Percentiles rank a stretch among this genome's conserved stretches.
Evolutionary conservation across 2,113 vertebrate species (phyloP).

Genomic region (Channa maculata): DNA sequence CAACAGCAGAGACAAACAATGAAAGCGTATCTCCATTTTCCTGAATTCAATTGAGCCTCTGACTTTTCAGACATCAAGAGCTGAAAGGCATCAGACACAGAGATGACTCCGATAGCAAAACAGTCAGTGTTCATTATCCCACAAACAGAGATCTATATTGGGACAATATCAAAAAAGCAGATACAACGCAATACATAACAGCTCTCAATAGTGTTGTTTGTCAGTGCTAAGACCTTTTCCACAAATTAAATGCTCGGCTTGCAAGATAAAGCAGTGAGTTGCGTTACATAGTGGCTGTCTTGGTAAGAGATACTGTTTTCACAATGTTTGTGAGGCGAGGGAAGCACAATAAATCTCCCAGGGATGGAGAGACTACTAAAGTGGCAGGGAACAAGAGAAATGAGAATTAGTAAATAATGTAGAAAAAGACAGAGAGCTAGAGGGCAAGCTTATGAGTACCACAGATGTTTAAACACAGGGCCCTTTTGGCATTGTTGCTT

Average conservation of each 20-base stretch:
- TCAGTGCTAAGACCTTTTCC: conserved; percentile 34
- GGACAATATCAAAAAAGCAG: conserved; percentile 50
- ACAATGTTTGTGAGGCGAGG: conserved; percentile 25
- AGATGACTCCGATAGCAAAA: conserved; percentile 44
- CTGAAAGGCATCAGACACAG: conserved; percentile 34
- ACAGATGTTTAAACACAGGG: conserved; percentile 9
- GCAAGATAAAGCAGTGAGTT: conserved; percentile 44
- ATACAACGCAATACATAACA: conserved; percentile 45
- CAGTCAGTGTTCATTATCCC: conserved; percentile 39
- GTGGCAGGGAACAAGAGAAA: conserved; percentile 37
- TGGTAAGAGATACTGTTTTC: conserved; percentile 44
- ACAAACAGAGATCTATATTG: conserved; percentile 44
- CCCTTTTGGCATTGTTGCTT: conserved; percentile 17
- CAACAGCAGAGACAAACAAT: conserved; percentile 48
- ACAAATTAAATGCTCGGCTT: conserved; percentile 64
- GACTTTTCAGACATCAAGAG: conserved; percentile 55
- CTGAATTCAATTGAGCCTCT: conserved; percentile 50
- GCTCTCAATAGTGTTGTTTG: conserved; percentile 42
- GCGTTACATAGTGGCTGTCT: conserved; percentile 22
- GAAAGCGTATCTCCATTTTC: conserved; percentile 39
- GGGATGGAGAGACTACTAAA: conserved; percentile 36
- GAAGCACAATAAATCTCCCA: conserved; percentile 47
- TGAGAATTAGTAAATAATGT: conserved; percentile 27
- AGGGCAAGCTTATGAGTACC: conserved; percentile 4
- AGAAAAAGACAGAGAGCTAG: conserved; percentile 3